phyloP scores from a whole-genome alignment of 92 coral and sea anemone genomes.

The Nematostella vectensis region DNA sequence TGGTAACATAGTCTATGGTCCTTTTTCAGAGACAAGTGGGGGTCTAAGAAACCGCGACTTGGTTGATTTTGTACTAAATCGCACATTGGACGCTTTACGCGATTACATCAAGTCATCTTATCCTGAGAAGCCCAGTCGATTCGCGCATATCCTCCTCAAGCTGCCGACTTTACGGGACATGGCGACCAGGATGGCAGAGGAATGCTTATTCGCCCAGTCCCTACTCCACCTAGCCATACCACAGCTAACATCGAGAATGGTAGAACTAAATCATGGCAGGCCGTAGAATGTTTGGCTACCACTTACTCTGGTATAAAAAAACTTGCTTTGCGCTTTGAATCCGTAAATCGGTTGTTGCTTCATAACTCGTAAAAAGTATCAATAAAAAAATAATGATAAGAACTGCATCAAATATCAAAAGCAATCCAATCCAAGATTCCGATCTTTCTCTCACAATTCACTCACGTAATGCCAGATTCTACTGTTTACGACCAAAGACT shows the following conservation, averaged over 20 bases:
- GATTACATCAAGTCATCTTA: constrained; percentile 87
- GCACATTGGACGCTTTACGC: constrained; percentile 81
- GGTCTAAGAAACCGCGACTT: constrained; percentile 75
- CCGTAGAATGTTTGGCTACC: too few relatives aligned
- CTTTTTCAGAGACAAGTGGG: constrained; percentile 44
- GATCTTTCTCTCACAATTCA: too few relatives aligned
- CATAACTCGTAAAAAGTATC: too few relatives aligned
- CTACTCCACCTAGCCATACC: constrained; percentile 80
- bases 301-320: too few relatives aligned
- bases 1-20: background rate
- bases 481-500: too few relatives aligned
- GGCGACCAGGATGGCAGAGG: constrained; percentile 69
- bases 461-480: too few relatives aligned
- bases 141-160: constrained; percentile 83
- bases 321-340: too few relatives aligned
- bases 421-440: too few relatives aligned
- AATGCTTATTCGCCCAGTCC: constrained; percentile 83
- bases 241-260: constrained; percentile 49
- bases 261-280: constrained; percentile 22
- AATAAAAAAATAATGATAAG: too few relatives aligned
- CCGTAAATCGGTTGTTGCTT: too few relatives aligned
- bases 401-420: too few relatives aligned
- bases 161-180: constrained; percentile 83
- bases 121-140: constrained; percentile 95
- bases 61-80: constrained; percentile 74